A percentile compares a stretch with the other conserved stretches of the same genome.
Conservation (phyloP, 2,113 vertebrate genomes). For the Dinomys branickii region DNA sequence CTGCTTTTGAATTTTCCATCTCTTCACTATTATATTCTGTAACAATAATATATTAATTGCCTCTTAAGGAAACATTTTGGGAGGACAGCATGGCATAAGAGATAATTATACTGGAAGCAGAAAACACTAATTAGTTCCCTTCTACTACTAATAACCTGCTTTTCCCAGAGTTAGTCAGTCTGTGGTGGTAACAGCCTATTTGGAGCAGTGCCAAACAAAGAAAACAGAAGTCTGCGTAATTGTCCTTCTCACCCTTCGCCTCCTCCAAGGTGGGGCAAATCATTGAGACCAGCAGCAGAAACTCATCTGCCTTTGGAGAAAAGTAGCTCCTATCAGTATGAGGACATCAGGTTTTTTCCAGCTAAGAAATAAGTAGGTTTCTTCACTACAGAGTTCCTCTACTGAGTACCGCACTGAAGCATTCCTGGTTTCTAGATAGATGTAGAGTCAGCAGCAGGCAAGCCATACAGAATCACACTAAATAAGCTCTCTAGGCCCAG, state of each 20-base stretch:
- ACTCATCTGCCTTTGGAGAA: not conserved
- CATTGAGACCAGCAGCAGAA: not conserved
- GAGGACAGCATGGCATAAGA: not conserved
- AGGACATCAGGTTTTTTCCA: not conserved
- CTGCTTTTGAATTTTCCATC: not conserved
- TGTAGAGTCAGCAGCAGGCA: not conserved
- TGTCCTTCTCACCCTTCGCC: not conserved
- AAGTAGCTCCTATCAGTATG: too few relatives aligned
- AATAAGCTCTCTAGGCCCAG: not conserved
- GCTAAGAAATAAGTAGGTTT: not conserved
- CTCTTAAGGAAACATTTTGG: not conserved
- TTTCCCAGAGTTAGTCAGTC: not conserved
- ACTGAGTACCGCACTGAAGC: not conserved
- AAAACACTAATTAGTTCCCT: not conserved
- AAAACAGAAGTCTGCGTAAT: not conserved
- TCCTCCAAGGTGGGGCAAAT: not conserved
- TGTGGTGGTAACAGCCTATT: not conserved
- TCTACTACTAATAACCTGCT: not conserved
- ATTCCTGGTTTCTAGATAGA: not conserved
- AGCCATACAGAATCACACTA: not conserved
- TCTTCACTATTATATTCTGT: not conserved
- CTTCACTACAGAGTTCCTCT: not conserved
- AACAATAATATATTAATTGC: not conserved
- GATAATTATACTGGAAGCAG: not conserved
- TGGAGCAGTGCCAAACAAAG: not conserved